Conservation (phyloP, 2,797 vertebrate species). For the Aldrovandia affinis region DNA sequence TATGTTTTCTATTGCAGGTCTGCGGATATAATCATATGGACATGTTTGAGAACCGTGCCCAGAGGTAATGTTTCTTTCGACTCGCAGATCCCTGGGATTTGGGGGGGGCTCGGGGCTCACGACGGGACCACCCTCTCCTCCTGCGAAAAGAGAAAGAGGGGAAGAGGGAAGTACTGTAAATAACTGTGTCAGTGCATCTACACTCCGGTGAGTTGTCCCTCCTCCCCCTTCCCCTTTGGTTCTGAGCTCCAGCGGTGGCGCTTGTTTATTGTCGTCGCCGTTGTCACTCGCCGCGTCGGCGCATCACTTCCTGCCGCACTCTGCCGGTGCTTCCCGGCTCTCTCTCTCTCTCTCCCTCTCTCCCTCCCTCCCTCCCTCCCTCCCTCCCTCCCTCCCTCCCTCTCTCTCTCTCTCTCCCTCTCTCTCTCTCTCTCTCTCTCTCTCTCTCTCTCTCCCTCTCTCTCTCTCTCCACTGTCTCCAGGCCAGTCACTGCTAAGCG, state of each 20-base stretch:
- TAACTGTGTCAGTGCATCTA: constrained; percentile 35
- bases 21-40: constrained; percentile 58
- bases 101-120: constrained; percentile 40
- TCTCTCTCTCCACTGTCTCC: not conserved
- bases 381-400: too few species aligned
- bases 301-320: too few species aligned
- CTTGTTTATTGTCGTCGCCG: not conserved
- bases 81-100: constrained; percentile 25
- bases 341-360: too few species aligned
- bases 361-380: too few species aligned
- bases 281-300: not conserved
- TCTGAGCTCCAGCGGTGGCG: not conserved
- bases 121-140: constrained; percentile 39
- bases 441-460: not conserved
- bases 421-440: too few species aligned
- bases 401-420: too few species aligned
- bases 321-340: too few species aligned
- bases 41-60: not conserved
- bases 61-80: constrained; percentile 38
- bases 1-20: not conserved
- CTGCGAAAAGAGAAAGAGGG: constrained; percentile 48
- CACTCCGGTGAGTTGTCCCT: not conserved
- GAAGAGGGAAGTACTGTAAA: constrained; percentile 39
- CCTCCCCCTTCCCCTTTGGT: not conserved
- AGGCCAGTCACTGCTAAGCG: not conserved